Evolutionary conservation across 2,888 invertebrate genomes (phyloP).

Genomic region (Luperina nickerlii): DNA sequence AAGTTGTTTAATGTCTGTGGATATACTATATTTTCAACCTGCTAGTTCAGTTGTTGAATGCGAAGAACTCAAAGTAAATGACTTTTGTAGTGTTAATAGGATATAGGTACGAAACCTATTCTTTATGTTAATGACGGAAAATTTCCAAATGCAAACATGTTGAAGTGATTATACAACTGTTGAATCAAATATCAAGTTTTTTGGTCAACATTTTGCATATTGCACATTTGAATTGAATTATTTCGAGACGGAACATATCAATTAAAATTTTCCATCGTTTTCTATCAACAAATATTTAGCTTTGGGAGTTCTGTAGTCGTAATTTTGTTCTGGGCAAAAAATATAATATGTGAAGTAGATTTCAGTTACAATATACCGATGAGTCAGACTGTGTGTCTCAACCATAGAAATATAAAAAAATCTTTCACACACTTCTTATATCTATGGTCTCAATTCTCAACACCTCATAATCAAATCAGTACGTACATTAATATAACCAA

Average conservation of each 20-base stretch:
- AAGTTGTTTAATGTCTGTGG: constrained; percentile 34
- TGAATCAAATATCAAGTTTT: background rate
- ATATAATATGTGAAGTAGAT: background rate
- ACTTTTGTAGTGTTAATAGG: background rate
- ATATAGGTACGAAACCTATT: background rate
- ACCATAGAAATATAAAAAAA: background rate
- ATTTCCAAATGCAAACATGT: background rate
- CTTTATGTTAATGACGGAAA: background rate
- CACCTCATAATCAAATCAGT: too few relatives aligned
- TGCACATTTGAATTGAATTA: background rate
- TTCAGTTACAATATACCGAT: background rate
- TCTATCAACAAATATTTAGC: background rate
- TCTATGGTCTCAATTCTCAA: background rate
- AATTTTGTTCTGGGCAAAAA: background rate
- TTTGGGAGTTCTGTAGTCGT: background rate
- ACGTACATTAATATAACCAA: constrained; percentile 21
- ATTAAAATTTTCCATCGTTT: background rate
- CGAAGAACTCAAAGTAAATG: background rate
- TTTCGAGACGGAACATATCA: background rate
- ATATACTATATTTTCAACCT: constrained; percentile 8
- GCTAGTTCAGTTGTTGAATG: background rate
- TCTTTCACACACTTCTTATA: background rate
- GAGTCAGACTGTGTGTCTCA: background rate
- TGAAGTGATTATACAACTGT: background rate
- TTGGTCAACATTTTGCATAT: background rate